A percentile compares a stretch with the other conserved stretches of the same genome.
These are phyloP conservation scores for Sarcoramphus papa DNA, from an alignment of 2,797 vertebrate genomes.

Conservation along the genomic window DNA sequence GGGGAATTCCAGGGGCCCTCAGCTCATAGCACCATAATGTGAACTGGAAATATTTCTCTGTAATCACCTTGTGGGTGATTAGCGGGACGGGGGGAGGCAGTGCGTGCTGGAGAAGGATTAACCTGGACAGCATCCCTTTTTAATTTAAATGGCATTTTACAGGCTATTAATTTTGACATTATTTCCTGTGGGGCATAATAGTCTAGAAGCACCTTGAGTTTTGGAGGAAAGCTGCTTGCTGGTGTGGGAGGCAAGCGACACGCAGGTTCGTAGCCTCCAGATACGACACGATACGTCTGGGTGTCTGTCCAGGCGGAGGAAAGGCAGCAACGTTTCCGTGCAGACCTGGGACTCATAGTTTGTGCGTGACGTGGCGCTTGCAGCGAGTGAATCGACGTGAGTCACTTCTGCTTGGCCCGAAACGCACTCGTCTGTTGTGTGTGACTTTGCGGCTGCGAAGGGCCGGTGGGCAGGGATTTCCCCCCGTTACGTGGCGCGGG, in stretches of 20 bases:
- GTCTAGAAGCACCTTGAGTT: neutral
- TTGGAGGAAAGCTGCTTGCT: neutral
- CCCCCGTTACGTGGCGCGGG: neutral
- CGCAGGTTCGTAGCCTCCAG: neutral
- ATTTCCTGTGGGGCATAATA: neutral
- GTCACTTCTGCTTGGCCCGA: neutral
- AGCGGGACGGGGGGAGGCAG: neutral
- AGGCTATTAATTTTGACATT: neutral
- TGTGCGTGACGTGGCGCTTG: neutral
- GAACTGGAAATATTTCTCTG: neutral
- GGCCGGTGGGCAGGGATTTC: neutral
- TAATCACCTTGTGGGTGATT: neutral
- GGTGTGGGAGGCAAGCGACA: neutral
- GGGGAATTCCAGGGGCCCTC: neutral
- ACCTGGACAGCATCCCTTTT: neutral
- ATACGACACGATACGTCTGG: fast-evolving
- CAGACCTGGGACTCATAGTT: neutral
- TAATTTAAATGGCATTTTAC: neutral
- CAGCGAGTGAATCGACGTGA: neutral
- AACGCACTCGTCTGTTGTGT: neutral
- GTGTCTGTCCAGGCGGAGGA: neutral
- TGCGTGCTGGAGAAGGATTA: neutral
- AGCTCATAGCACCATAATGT: fast-evolving
- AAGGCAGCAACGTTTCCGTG: neutral
- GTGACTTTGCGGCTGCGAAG: neutral